Base-by-base conservation (phyloP, 2,888 invertebrate species). In the Torymus tubicola region DNA sequence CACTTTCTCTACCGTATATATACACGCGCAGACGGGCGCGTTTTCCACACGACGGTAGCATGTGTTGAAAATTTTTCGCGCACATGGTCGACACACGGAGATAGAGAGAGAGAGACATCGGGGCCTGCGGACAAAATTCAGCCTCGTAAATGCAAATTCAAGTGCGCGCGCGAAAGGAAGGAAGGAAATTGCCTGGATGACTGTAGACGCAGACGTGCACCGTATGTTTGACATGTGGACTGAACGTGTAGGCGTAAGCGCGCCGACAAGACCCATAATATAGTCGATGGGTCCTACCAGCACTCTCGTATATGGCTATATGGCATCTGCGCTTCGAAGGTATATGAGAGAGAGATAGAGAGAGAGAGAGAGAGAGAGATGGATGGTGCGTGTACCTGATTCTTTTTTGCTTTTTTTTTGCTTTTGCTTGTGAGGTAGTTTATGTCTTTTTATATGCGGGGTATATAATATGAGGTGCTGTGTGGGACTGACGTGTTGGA, bases 161-260 rank as follows among this genome's bases (percentile, higher is more conserved):
- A 68, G 58, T 58, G 65, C 13, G 24, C 8, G 50, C 2, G 31
- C 11, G 42, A 1, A 10, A 50, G 70, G 77, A 77, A 57, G 77
- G 77, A 77, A 71, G 77, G 64, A 77, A 78, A 78, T 72, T 78
- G 58, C 60, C 21, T n/a, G 13, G 57, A 13, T 11, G 42, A 55
- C 24, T 52, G 52, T 14, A 60, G 14, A 31, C 13, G 14, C 16
- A 57, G 55, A 55, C 69, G 61, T 60, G 80, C 81, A 84, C 86
- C 88, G 87, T 87, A 86, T 88, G 88, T 86, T 84, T 83, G 85
- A 85, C 87, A 88, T 81, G 84, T 87, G 86, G 76, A 21, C n/a
- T 58, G 53, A 79, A 80, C 75, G 60, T 78, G 78, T 24, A 55
- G 73, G 73, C 73, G 21, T 8, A 5, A 3, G 31, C 31, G 42